Evolutionary conservation across 2,888 invertebrate species (phyloP), one percentile per base, ranked within the genome.

Genomic region (Drosophila atripex): DNA sequence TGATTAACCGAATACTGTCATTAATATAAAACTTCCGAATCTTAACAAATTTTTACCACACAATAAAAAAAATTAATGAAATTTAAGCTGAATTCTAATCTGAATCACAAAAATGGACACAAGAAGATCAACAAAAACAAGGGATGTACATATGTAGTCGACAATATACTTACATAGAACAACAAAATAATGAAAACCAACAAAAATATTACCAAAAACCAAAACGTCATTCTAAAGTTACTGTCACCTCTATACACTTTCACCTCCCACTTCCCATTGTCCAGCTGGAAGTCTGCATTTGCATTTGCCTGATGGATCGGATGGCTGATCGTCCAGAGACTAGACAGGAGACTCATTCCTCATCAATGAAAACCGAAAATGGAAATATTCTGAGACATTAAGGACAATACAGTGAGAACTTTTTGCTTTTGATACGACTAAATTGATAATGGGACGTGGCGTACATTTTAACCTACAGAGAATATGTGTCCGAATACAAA

Each of bases 131-230:
- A 83, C 78, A 60, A 68, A 78, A 78, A 83, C 82, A 83, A 86
- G 82, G 82, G 82, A 83, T 83, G 86, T 83, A 83, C 71, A 86
- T 86, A 83, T 55, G 69, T 83, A 80, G 83, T 83, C 75, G 82
- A 83, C 82, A 83, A 84, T 84, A 84, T 74, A 70, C 45, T 78
- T 66, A 78, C 56, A 32, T 60, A 75, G 14, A 35, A 35, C 35
- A 28, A 28, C 2, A 25, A 28, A 28, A 28, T 23, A 23, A 23
- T 23, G 9, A 9, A 45, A 51, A 69, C 25, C 41, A 21, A 39
- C 2, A 46, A 35, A 49, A 16, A 46, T 49, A 54, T 38, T 32
- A 18, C 18, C 43, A 18, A 54, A 39, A 51, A 46, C n/a, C 35
- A 35, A 45, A 63, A 53, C 57, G 32, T 25, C 39, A 30, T 43